Percentiles rank a stretch among this genome's conserved stretches.
These are phyloP conservation scores for Disparrhopalites patrizii DNA, from an alignment of 2,888 invertebrate genomes.

Conservation along the genomic window DNA sequence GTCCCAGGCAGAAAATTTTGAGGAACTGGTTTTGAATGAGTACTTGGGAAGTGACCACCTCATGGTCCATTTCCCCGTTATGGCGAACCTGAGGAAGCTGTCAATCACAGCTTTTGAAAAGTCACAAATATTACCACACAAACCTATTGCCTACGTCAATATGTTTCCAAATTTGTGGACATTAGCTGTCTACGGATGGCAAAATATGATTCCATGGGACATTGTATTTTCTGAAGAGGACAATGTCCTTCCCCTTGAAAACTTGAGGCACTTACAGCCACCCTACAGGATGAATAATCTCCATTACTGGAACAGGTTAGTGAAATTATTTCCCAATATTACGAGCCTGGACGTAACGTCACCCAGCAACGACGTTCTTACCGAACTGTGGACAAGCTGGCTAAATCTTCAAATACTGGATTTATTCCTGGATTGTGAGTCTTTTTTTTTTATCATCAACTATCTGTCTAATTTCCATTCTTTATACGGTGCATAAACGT, in stretches of 20 bases:
- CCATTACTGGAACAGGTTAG: neutral
- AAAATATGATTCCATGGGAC: slow-evolving; percentile 37
- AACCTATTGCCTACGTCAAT: slow-evolving; percentile 35
- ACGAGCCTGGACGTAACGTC: slow-evolving; percentile 6
- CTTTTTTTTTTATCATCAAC: neutral
- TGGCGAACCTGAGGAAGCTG: slow-evolving; percentile 32
- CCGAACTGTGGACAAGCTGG: slow-evolving; percentile 11
- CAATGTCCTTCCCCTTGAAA: slow-evolving; percentile 14
- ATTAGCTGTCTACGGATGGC: slow-evolving; percentile 34
- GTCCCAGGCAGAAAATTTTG: slow-evolving; percentile 31
- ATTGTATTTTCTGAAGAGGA: slow-evolving; percentile 35
- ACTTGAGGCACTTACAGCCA: slow-evolving; percentile 2
- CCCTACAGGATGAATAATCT: slow-evolving; percentile 19
- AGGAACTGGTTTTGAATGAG: slow-evolving; percentile 35
- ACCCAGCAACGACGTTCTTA: slow-evolving; percentile 5
- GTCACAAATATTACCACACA: slow-evolving; percentile 30
- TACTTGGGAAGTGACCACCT: slow-evolving; percentile 35
- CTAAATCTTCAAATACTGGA: slow-evolving; percentile 10
- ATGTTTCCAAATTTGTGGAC: slow-evolving; percentile 31
- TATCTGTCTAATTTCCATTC: too few relatives aligned
- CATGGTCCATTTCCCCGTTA: slow-evolving; percentile 33
- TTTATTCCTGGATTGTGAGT: slow-evolving; percentile 15
- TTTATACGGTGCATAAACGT: too few relatives aligned
- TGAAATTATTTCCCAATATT: slow-evolving; percentile 3
- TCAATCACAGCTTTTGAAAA: slow-evolving; percentile 35